phyloP scores from a whole-genome alignment of 2,888 invertebrate species.

The Spodoptera exigua region DNA sequence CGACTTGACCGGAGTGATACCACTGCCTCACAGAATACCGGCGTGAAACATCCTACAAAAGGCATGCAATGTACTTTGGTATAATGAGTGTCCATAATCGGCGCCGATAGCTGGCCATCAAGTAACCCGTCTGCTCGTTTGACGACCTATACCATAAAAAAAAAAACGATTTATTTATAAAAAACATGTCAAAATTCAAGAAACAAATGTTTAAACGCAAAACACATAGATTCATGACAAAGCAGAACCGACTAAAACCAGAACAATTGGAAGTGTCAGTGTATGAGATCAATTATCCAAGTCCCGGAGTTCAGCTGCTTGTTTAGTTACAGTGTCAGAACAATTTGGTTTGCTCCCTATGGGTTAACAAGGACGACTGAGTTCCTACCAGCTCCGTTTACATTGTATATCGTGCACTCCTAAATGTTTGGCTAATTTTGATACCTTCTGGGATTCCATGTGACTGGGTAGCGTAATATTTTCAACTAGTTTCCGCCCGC shows the following conservation, averaged over 20 bases:
- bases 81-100: too few relatives aligned
- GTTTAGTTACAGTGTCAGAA: conserved; percentile 53
- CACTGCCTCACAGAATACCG: too few relatives aligned
- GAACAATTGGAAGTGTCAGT: conserved; percentile 43
- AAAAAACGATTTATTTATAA: too few relatives aligned
- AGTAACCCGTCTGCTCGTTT: too few relatives aligned
- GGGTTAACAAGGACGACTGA: conserved; percentile 32
- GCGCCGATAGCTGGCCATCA: too few relatives aligned
- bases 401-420: conserved; percentile 28
- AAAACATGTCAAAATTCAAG: not conserved
- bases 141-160: too few relatives aligned
- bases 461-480: too few relatives aligned
- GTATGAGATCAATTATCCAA: conserved; percentile 69
- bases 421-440: conserved; percentile 39
- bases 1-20: too few relatives aligned
- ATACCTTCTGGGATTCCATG: conserved; percentile 32
- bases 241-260: conserved; percentile 4
- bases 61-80: too few relatives aligned
- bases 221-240: not conserved
- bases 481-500: too few relatives aligned
- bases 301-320: conserved; percentile 44
- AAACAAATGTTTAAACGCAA: not conserved
- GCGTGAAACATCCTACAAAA: too few relatives aligned
- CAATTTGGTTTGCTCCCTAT: conserved; percentile 53
- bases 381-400: conserved; percentile 32